These are phyloP conservation scores for Gymnoscelis rufifasciata DNA, from an alignment of 2,888 invertebrate genomes.

Conservation along the genomic window DNA sequence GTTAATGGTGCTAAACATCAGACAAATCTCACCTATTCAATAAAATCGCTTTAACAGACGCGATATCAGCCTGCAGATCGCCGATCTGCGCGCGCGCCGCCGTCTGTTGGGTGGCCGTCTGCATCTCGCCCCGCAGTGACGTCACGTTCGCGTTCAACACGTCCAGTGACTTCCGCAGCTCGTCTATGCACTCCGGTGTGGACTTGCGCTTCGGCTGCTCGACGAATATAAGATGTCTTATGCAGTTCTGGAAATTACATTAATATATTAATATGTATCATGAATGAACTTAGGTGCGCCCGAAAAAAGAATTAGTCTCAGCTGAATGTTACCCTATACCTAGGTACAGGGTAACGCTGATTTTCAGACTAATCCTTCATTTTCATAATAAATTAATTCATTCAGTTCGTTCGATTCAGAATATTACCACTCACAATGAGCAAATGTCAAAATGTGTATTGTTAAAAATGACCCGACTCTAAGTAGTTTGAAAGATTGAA, in stretches of 20 bases:
- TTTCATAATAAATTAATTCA: too few species aligned
- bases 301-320: too few species aligned
- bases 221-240: conserved; percentile 80
- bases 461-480: too few species aligned
- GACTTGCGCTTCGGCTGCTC: conserved; percentile 80
- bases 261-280: not conserved
- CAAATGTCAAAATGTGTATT: too few species aligned
- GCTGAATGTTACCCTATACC: too few species aligned
- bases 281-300: too few species aligned
- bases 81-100: conserved; percentile 81
- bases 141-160: conserved; percentile 82
- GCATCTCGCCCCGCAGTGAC: conserved; percentile 83
- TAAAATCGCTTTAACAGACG: conserved; percentile 85
- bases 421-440: too few species aligned
- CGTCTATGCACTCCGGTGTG: conserved; percentile 82
- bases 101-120: conserved; percentile 65
- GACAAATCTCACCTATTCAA: conserved; percentile 79
- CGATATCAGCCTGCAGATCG: conserved; percentile 83
- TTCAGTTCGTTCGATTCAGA: too few species aligned
- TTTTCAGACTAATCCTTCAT: too few species aligned
- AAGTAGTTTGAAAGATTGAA: too few species aligned
- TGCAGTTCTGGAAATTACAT: conserved; percentile 50
- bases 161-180: conserved; percentile 83
- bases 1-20: not conserved
- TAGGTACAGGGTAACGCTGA: too few species aligned